Base-by-base conservation (phyloP, 2,888 invertebrate genomes). In the Pristionchus maxplancki region DNA sequence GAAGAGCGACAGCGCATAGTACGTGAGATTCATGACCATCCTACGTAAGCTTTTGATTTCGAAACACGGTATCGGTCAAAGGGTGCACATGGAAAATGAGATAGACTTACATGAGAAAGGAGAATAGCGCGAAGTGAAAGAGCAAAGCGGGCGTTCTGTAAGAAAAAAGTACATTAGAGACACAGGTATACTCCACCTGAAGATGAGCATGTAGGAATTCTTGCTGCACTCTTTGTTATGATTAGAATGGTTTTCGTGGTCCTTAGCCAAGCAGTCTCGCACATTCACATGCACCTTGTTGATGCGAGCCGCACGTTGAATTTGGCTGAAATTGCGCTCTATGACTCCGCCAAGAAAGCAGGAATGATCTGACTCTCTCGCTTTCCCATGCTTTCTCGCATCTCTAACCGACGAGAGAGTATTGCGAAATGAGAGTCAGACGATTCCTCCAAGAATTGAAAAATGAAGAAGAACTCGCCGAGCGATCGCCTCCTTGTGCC, bases 1-100 rank as follows among this genome's bases (percentile, higher is more conserved):
- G 90, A 93, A 94, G 53, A 94, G 90, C 11, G 93, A 93, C 4
- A 94, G 89, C 1, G 91, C 93, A 94, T 94, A 94, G 89, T 94
- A 94, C 40, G 92, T 92, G n/a, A 90, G 90, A 89, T 93, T 93
- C 92, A 94, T 93, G 9, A 91, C 91, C 28, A 92, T 90, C 89
- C 93, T 93, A 5, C 28, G n/a, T n/a, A 28, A 28, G 58, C n/a
- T n/a, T n/a, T n/a, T n/a, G n/a, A n/a, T n/a, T n/a, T n/a, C n/a
- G n/a, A 58, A 62, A 62, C 28, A n/a, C n/a, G n/a, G n/a, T n/a
- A n/a, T n/a, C n/a, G n/a, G n/a, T n/a, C n/a, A n/a, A n/a, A n/a
- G n/a, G n/a, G n/a, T n/a, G n/a, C n/a, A n/a, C n/a, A n/a, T n/a
- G n/a, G n/a, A n/a, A n/a, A n/a, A n/a, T n/a, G n/a, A n/a, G n/a